A percentile compares a stretch with the other conserved stretches of the same genome.
These are phyloP conservation scores for Tromatobia lineatoria DNA, from an alignment of 2,888 invertebrate genomes.

Conservation along the genomic window DNA sequence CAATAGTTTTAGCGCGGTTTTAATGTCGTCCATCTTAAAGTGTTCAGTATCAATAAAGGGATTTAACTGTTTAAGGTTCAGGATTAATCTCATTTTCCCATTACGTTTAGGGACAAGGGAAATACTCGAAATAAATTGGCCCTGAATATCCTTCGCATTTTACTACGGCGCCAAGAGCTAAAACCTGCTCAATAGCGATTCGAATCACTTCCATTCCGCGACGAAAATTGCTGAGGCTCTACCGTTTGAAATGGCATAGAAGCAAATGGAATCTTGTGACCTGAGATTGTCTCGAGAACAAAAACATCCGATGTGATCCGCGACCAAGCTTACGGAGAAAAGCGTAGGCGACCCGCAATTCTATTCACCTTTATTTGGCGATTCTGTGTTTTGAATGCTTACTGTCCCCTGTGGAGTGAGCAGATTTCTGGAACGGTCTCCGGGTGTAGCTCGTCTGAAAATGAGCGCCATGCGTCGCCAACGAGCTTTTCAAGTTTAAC, in stretches of 20 bases:
- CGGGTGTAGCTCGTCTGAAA: background rate
- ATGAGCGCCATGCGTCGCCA: background rate
- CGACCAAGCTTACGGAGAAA: slow-evolving; percentile 53
- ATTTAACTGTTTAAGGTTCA: slow-evolving; percentile 54
- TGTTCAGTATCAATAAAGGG: slow-evolving; percentile 57
- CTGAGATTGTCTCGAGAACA: slow-evolving; percentile 31
- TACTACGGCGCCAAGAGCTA: slow-evolving; percentile 36
- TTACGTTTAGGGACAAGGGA: slow-evolving; percentile 14
- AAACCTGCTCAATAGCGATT: slow-evolving; percentile 19
- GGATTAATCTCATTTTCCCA: slow-evolving; percentile 44
- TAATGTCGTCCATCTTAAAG: slow-evolving; percentile 71
- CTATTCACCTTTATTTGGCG: slow-evolving; percentile 37
- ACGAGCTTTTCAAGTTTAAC: slow-evolving; percentile 5
- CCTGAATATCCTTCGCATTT: slow-evolving; percentile 40
- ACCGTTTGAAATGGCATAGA: background rate
- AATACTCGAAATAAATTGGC: slow-evolving; percentile 54
- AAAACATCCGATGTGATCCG: slow-evolving; percentile 50
- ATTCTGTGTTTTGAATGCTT: background rate
- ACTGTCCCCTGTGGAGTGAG: background rate
- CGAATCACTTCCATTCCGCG: slow-evolving; percentile 25
- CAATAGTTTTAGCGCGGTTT: slow-evolving; percentile 63
- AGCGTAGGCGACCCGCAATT: slow-evolving; percentile 32
- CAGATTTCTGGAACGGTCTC: background rate
- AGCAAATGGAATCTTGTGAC: slow-evolving; percentile 40
- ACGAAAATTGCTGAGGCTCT: slow-evolving; percentile 21